These are phyloP conservation scores for Pseudanteris insignis DNA, from an alignment of 2,888 invertebrate genomes.

Conservation along the genomic window DNA sequence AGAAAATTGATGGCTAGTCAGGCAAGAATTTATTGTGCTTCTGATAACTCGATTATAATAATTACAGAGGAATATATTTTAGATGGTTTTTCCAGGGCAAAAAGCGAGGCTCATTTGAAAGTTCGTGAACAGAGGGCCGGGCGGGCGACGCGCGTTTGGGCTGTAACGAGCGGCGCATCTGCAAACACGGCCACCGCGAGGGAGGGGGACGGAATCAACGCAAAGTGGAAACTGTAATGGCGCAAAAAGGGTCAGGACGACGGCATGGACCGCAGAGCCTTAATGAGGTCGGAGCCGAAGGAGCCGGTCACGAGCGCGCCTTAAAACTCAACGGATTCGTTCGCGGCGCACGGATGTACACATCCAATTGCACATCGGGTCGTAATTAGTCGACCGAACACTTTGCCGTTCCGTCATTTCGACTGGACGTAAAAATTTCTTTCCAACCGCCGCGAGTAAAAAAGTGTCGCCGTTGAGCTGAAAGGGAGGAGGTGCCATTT, in stretches of 20 bases:
- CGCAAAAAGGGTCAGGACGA: constrained; percentile 32
- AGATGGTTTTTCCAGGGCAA: neutral
- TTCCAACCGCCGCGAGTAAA: constrained; percentile 1
- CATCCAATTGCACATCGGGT: constrained; percentile 13
- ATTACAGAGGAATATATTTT: neutral
- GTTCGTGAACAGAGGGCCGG: constrained; percentile 39
- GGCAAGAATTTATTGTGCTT: too few species aligned
- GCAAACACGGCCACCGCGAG: too few species aligned
- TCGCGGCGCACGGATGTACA: constrained; percentile 15
- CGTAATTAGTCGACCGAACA: constrained; percentile 23
- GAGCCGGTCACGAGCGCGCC: constrained; percentile 27
- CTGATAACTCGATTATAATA: too few species aligned
- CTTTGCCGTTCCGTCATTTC: constrained; percentile 12
- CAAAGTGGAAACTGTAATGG: constrained; percentile 42
- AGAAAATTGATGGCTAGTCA: too few species aligned
- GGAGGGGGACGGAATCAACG: constrained; percentile 39
- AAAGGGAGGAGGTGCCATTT: too few species aligned
- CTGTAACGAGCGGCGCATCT: constrained; percentile 6
- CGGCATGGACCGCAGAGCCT: constrained; percentile 34
- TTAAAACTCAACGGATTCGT: constrained; percentile 26
- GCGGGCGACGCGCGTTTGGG: constrained; percentile 34
- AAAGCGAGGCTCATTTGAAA: too few species aligned
- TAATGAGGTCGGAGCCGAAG: constrained; percentile 41
- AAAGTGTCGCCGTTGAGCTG: too few species aligned
- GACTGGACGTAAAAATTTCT: constrained; percentile 1